phyloP scores from a whole-genome alignment of 2,113 vertebrate genomes.

The Forbesichthys papilliferus region DNA sequence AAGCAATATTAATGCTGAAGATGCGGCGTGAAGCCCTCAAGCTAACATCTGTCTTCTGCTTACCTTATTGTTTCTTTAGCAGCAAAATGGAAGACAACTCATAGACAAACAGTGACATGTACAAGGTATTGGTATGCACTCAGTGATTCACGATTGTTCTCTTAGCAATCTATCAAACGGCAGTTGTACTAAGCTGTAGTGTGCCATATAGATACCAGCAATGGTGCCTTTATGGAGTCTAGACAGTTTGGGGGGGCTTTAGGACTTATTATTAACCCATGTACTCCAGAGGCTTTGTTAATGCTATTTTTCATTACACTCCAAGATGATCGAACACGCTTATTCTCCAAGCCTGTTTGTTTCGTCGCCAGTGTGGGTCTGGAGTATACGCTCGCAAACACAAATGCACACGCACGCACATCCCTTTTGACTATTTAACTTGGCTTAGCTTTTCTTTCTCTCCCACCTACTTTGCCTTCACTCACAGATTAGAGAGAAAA shows the following conservation, averaged over 20 bases:
- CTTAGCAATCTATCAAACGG: too few species aligned
- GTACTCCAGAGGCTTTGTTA: slow-evolving; percentile 29
- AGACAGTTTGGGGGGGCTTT: not conserved
- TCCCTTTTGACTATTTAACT: not conserved
- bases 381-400: slow-evolving; percentile 16
- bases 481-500: not conserved
- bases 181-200: slow-evolving; percentile 7
- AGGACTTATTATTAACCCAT: slow-evolving; percentile 42
- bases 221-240: slow-evolving; percentile 14
- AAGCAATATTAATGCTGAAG: slow-evolving; percentile 19
- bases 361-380: slow-evolving; percentile 13
- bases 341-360: slow-evolving; percentile 15
- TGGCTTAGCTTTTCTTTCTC: slow-evolving; percentile 11
- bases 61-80: slow-evolving; percentile 12
- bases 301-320: slow-evolving; percentile 46
- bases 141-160: slow-evolving; percentile 12
- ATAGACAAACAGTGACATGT: not conserved
- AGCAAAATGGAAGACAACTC: not conserved
- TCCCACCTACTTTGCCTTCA: not conserved
- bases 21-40: slow-evolving; percentile 33
- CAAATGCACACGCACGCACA: slow-evolving; percentile 4
- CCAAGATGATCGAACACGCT: slow-evolving; percentile 45
- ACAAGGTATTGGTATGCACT: slow-evolving; percentile 12
- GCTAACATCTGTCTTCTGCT: slow-evolving; percentile 36
- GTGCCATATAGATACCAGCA: slow-evolving; percentile 29